Evolutionary conservation across 2,888 invertebrate species (phyloP), one percentile per base, ranked within the genome.

Genomic region (Scelioninae gen. 1): DNA sequence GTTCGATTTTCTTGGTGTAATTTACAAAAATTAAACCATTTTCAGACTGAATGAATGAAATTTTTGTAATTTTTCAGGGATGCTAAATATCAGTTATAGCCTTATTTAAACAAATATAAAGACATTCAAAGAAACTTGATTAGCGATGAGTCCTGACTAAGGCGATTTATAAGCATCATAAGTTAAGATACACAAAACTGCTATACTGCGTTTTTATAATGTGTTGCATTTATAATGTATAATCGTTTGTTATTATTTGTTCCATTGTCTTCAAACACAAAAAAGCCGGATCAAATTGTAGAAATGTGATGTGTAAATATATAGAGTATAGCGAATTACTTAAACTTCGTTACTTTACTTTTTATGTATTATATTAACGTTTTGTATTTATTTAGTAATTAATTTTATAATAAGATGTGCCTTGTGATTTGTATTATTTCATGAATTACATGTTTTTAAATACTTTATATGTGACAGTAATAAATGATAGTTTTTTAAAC

Each of bases 41-140:
- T n/a, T n/a, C n/a, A n/a, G n/a, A n/a, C n/a, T n/a, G n/a, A n/a
- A 23, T 23, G 4, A 23, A 23, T 23, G 23, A n/a, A 47, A n/a
- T n/a, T 32, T 31, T 69, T 34, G 23, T 16, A 4, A 53, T 62
- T 55, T 32, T 56, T 13, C 9, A 81, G 81, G 23, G 65, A 75
- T 7, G 83, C 77, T 5, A 81, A 82, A 40, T 85, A 87, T 63
- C 71, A 79, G 16, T 79, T 89, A 45, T 87, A 87, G 63, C 88
- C 86, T 66, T 90, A 88, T 69, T 82, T 86, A 31, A 86, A 89
- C 38, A 86, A 88, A 69, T 71, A 88, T 56, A 85, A 84, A 72
- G 87, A 87, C 38, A 87, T 90, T 66, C 88, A 89, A 40, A 86
- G 88, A 43, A 88, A 85, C 13, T 83, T 60, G 34, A 32, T 38